Evolutionary conservation across 1,140 invertebrate genomes (phyloP), one percentile per base, ranked within the genome.

Genomic region (Heliconius nattereri): DNA sequence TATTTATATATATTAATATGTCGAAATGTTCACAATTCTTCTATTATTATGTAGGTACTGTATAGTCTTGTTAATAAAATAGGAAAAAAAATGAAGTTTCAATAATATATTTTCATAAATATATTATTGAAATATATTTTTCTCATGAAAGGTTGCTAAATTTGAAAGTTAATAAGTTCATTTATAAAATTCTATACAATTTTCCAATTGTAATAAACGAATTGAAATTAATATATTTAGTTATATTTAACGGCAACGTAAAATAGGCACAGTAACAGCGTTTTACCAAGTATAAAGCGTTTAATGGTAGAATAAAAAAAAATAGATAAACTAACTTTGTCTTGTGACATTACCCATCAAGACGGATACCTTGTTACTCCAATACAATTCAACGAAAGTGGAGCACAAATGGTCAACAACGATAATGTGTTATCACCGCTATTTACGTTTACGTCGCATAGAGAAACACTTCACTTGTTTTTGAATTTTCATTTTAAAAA

Each of bases 391-490:
- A 86, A 89, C 85, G 84, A 84, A 92, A 90, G 81, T 91, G 79
- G 90, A 88, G 86, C 89, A 85, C 83, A 89, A 85, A 89, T 84
- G 82, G 86, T 89, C 86, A 92, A 90, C 87, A 90, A 84, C 74
- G 91, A 92, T 92, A 90, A 87, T 87, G 85, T 89, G 84, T 89
- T 91, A 92, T 89, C 91, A 86, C 80, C 73, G 78, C 83, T 90
- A 91, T 92, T 93, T 93, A 85, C 88, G 89, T 79, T 88, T 88
- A 37, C 88, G 88, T 74, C 87, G 86, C 90, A 94, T 91, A 89
- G 90, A 87, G 73, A 80, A 60, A 75, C 86, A 80, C 73, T 76
- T 81, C 78, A 76, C 75, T 60, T 72, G 45, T 76, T 75, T 76
- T 73, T 29, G 26, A 54, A 75, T 75, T 66, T 75, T 66, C 72